Evolutionary conservation across 2,888 invertebrate genomes (phyloP).

Genomic region (Lasioglossum leucozonium): DNA sequence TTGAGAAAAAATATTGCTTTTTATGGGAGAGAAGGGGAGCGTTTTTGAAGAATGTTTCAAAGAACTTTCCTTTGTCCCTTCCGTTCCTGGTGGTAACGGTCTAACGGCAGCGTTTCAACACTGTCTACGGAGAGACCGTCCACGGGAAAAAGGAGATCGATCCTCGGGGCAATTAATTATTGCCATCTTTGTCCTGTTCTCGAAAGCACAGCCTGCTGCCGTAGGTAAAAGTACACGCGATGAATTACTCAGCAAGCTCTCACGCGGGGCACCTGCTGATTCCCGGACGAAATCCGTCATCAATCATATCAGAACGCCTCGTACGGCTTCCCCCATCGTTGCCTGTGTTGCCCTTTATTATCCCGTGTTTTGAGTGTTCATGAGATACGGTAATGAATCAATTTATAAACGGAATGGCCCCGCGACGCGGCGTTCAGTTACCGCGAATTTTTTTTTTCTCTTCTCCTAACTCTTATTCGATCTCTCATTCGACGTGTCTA

Average conservation of each 20-base stretch:
- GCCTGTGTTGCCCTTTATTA: conserved; percentile 41
- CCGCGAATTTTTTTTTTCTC: not conserved
- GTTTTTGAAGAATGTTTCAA: not conserved
- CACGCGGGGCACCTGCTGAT: conserved; percentile 77
- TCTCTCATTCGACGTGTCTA: not conserved
- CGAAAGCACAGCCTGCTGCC: conserved; percentile 39
- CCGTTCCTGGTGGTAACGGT: not conserved
- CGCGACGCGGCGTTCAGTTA: not conserved
- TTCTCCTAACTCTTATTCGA: not conserved
- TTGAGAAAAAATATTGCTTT: not conserved
- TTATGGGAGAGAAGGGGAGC: not conserved
- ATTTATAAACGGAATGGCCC: conserved; percentile 40
- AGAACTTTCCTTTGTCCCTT: conserved; percentile 10
- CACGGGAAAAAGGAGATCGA: conserved; percentile 25
- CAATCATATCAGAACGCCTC: conserved; percentile 75
- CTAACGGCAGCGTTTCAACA: conserved; percentile 40
- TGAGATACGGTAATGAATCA: conserved; percentile 45
- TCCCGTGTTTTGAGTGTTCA: conserved; percentile 23
- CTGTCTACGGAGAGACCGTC: conserved; percentile 23
- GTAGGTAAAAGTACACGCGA: conserved; percentile 71
- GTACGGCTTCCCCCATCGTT: conserved; percentile 53
- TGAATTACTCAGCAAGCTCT: conserved; percentile 77
- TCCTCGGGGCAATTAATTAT: conserved; percentile 58
- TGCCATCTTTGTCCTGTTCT: conserved; percentile 52
- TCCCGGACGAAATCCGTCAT: conserved; percentile 75